Base-by-base conservation (phyloP, 53 echinoderm and acorn worm species). In the Holothuria leucospilota region DNA sequence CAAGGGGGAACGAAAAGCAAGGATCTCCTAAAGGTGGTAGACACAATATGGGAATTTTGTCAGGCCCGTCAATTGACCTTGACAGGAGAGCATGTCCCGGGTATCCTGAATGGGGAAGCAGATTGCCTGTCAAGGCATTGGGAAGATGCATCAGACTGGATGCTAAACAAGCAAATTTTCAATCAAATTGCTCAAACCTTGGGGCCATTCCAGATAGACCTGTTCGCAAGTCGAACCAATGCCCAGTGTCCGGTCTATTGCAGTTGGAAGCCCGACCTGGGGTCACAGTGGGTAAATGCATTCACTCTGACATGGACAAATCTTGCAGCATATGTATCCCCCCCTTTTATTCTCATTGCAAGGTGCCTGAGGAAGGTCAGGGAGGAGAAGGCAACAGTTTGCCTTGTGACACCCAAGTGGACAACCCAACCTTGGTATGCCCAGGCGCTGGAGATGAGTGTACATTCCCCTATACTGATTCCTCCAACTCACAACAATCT, bases 391-490 rank as follows among this genome's bases (percentile, higher is more conserved):
- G 46, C 77, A 49, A 77, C 56, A 24, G 0, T 49, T 49, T 51
- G 56, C 23, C 21, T n/a, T n/a, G 51, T 52, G 15, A 49, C 78
- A n/a, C 11, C 78, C 58, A 53, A 77, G 20, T 77, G 78, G 78
- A 42, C 51, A 65, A 65, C 65, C 28, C 65, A 65, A 28, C 65
- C 65, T 9, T 65, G 65, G 65, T 9, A 65, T 9, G 25, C 53
- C 6, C 78, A 77, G 20, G 78, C 78, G 10, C 52, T 77, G 52
- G 28, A 77, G 6, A 83, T 87, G 91, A 29, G 72, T 18, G 75
- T 61, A 39, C 40, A 51, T 10, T 20, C 74, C 8, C 87, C 87
- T 39, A 34, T 87, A 20, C 38, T 87, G n/a, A 29, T 85, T 25
- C 78, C 85, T 51, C 28, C 46, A 59, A 14, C 66, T 40, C 49